Conservation (phyloP, 35 echinoderm and acorn worm genomes). For the Ptychodera flava region DNA sequence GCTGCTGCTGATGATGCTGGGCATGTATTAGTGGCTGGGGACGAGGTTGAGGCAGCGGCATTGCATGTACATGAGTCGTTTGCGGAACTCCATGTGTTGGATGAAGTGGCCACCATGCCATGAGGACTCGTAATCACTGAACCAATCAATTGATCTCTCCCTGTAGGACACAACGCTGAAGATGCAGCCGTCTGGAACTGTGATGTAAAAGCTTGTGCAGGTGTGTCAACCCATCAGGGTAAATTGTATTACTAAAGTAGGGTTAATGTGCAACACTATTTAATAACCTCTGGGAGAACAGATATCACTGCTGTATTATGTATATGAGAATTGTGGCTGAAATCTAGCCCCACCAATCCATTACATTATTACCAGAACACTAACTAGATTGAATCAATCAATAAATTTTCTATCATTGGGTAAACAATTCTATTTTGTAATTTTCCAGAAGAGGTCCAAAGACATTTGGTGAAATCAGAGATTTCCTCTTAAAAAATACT, state of each 20-base stretch:
- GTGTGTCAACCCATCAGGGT: not conserved
- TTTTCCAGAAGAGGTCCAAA: not conserved
- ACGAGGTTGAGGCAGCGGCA: not conserved
- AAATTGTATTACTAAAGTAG: slow-evolving; percentile 2
- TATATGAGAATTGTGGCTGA: slow-evolving; percentile 1
- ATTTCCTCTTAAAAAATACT: not conserved
- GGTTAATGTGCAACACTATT: slow-evolving; percentile 1
- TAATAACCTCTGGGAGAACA: not conserved
- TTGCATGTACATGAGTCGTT: not conserved
- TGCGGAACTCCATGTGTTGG: not conserved
- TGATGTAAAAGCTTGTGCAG: not conserved
- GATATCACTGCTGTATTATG: not conserved
- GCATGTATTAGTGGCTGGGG: not conserved
- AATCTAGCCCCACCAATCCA: not conserved
- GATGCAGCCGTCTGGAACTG: not conserved
- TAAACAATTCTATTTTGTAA: not conserved
- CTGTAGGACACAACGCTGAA: not conserved
- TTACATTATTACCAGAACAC: not conserved
- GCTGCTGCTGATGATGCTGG: not conserved
- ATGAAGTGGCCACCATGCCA: not conserved
- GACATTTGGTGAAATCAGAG: not conserved
- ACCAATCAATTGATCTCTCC: not conserved
- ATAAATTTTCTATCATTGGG: not conserved
- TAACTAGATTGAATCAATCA: not conserved
- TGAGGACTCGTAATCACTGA: not conserved